A percentile compares a stretch with the other conserved stretches of the same genome.
phyloP scores from a whole-genome alignment of 2,797 vertebrate genomes.

The Distichodus sexfasciatus region DNA sequence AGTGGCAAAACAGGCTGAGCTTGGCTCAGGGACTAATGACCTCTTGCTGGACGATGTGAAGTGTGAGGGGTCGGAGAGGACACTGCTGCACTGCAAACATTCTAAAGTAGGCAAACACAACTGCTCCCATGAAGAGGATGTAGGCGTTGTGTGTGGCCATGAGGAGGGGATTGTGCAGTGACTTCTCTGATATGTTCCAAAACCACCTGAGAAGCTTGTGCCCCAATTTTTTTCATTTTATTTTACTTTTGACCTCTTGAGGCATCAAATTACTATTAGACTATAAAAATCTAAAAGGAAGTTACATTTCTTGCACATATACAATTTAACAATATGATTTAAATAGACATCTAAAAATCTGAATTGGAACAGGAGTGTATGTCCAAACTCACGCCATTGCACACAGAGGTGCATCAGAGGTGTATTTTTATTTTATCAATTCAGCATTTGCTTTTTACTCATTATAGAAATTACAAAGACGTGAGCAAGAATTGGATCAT shows the following conservation, averaged over 20 bases:
- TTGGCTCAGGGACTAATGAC: slow-evolving; percentile 64
- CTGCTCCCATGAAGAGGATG: slow-evolving; percentile 72
- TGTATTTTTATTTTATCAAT: too few relatives aligned
- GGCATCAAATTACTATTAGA: background rate
- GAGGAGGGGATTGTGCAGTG: slow-evolving; percentile 10
- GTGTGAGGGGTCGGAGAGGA: slow-evolving; percentile 64
- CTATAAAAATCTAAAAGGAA: background rate
- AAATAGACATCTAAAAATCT: background rate
- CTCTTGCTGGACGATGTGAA: slow-evolving; percentile 72
- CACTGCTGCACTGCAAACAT: slow-evolving; percentile 68
- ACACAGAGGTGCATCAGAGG: too few relatives aligned
- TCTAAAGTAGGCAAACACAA: slow-evolving; percentile 68
- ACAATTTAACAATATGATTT: background rate
- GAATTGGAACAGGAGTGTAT: too few relatives aligned
- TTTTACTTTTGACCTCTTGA: background rate
- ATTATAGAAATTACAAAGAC: too few relatives aligned
- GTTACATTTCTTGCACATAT: background rate
- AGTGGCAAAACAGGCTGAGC: slow-evolving; percentile 62
- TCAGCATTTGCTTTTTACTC: too few relatives aligned
- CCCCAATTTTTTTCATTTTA: background rate
- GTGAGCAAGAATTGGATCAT: too few relatives aligned
- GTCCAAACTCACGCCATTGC: too few relatives aligned
- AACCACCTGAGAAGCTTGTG: too few relatives aligned
- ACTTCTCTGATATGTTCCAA: background rate
- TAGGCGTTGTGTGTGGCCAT: slow-evolving; percentile 70